Evolutionary conservation across 2,797 vertebrate species (phyloP).

Genomic region (Rhinichthys osculus): DNA sequence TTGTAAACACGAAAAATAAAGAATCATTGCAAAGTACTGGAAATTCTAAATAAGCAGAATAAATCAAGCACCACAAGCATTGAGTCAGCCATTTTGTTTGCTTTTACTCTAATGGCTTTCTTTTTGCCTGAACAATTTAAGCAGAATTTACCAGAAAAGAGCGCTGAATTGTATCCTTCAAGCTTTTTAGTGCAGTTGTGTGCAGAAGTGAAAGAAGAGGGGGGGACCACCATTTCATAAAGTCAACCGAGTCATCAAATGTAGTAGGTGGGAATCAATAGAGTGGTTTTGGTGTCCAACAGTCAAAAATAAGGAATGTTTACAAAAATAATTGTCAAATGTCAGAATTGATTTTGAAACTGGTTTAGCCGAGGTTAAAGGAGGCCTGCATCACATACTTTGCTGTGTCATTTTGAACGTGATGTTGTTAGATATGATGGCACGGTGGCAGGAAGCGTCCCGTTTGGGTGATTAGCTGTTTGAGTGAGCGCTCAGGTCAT

Average conservation of each 20-base stretch:
- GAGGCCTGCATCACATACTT: not conserved
- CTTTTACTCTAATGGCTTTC: conserved; percentile 29
- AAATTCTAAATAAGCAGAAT: conserved; percentile 28
- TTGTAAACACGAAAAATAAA: not conserved
- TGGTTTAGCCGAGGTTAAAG: not conserved
- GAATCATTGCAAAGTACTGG: conserved; percentile 7
- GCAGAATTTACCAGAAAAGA: conserved; percentile 11
- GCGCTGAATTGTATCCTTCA: not conserved
- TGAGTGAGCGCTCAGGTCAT: conserved; percentile 36
- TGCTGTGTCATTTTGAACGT: not conserved
- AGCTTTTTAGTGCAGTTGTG: conserved; percentile 27
- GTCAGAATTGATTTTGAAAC: not conserved
- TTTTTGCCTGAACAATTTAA: conserved; percentile 13
- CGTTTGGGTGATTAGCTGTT: conserved; percentile 22
- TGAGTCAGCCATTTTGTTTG: conserved; percentile 37
- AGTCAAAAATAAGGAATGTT: not conserved
- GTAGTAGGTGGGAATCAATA: conserved; percentile 11
- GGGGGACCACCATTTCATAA: not conserved
- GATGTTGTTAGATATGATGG: conserved; percentile 12
- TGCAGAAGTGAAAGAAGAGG: not conserved
- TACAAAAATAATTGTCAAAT: conserved; percentile 1
- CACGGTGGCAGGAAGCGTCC: not conserved
- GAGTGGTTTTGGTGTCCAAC: not conserved
- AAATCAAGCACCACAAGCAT: not conserved
- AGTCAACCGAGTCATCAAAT: conserved; percentile 26